Percentiles rank a stretch among this genome's conserved stretches.
Conservation (phyloP, 1,140 invertebrate species). For the Lordiphosa collinella region DNA sequence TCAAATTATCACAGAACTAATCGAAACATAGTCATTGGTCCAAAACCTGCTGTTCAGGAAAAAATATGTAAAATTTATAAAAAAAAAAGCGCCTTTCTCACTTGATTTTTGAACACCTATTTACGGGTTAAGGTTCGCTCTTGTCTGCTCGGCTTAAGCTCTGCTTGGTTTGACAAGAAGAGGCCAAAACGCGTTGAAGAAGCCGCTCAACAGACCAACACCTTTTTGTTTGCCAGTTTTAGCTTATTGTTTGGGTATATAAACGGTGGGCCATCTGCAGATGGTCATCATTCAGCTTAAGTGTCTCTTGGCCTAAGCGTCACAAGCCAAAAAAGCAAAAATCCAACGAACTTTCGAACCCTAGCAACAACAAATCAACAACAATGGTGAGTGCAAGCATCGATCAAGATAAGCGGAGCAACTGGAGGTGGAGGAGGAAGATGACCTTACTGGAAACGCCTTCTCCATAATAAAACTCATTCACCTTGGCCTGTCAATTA, state of each 20-base stretch:
- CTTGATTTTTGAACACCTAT: not conserved
- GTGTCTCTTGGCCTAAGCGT: conserved; percentile 54
- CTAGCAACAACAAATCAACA: conserved; percentile 54
- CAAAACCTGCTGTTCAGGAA: too few relatives aligned
- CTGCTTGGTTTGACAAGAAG: conserved; percentile 25
- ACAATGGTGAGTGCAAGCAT: conserved; percentile 47
- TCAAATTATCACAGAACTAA: too few relatives aligned
- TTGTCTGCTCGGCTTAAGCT: conserved; percentile 2
- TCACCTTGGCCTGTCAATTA: conserved; percentile 49
- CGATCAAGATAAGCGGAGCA: conserved; percentile 24
- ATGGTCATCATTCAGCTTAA: conserved; percentile 62
- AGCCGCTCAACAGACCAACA: conserved; percentile 19
- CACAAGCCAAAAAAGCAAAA: conserved; percentile 19
- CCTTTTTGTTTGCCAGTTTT: conserved; percentile 5
- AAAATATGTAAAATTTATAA: too few relatives aligned
- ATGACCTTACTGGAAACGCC: conserved; percentile 35
- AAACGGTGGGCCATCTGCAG: conserved; percentile 58
- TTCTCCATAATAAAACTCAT: not conserved
- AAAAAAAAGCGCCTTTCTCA: too few relatives aligned
- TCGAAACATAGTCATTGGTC: too few relatives aligned
- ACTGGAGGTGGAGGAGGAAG: not conserved
- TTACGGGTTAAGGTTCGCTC: conserved; percentile 23
- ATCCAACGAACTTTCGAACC: conserved; percentile 56
- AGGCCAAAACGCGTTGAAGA: conserved; percentile 12
- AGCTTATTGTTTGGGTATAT: conserved; percentile 38